Conservation (phyloP, 2,888 invertebrate genomes). For the Nomada fucata region DNA sequence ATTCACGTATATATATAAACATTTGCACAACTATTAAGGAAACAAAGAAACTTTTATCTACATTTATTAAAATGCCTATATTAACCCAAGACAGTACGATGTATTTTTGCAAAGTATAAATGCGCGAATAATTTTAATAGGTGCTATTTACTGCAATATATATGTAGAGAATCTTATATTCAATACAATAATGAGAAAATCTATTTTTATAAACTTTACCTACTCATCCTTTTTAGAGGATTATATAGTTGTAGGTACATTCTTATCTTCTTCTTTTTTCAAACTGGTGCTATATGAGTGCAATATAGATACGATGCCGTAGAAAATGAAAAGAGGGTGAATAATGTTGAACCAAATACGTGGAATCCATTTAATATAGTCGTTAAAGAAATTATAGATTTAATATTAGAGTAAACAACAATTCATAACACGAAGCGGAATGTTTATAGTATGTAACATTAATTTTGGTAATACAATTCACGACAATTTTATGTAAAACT, state of each 20-base stretch:
- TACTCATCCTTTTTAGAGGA: conserved; percentile 46
- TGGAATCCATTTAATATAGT: conserved; percentile 45
- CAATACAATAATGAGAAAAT: conserved; percentile 55
- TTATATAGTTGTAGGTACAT: conserved; percentile 42
- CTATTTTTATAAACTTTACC: conserved; percentile 67
- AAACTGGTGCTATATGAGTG: conserved; percentile 69
- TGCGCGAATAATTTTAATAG: conserved; percentile 43
- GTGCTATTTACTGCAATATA: conserved; percentile 48
- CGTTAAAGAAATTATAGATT: conserved; percentile 15
- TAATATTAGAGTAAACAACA: conserved; percentile 32
- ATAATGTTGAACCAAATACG: conserved; percentile 59
- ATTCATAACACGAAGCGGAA: conserved; percentile 30
- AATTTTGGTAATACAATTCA: conserved; percentile 44
- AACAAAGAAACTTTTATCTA: conserved; percentile 43
- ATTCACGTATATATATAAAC: conserved; percentile 6
- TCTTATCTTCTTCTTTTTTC: conserved; percentile 27
- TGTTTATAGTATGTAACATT: conserved; percentile 56
- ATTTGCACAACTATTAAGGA: conserved; percentile 47
- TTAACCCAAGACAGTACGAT: conserved; percentile 22
- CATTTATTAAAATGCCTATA: conserved; percentile 37
- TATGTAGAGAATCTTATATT: conserved; percentile 27
- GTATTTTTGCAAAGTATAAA: conserved; percentile 57
- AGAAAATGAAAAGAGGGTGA: conserved; percentile 41
- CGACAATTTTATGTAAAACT: conserved; percentile 60
- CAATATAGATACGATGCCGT: conserved; percentile 60